Conservation (phyloP, 2,888 invertebrate species). For the Venustoraphidia nigricollis region DNA sequence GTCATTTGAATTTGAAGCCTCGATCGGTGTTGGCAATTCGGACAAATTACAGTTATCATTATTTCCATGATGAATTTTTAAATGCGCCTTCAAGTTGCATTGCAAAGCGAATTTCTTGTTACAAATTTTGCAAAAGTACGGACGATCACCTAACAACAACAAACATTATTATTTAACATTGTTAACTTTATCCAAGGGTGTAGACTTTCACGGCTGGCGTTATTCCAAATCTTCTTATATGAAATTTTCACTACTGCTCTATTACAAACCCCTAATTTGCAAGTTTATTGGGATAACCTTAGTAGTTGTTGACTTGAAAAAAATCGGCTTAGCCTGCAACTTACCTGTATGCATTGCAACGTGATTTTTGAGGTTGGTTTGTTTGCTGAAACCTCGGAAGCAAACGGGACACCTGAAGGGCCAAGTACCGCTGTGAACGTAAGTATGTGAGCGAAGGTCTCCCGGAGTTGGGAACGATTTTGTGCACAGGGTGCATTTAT, state of each 20-base stretch:
- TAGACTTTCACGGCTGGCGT: too few species aligned
- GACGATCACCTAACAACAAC: slow-evolving; percentile 12
- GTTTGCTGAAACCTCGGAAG: slow-evolving; percentile 53
- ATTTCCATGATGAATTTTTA: slow-evolving; percentile 12
- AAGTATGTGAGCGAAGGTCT: slow-evolving; percentile 54
- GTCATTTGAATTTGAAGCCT: too few species aligned
- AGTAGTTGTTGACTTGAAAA: too few species aligned
- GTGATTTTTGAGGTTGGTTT: slow-evolving; percentile 55
- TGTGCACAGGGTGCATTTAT: slow-evolving; percentile 51
- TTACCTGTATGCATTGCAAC: slow-evolving; percentile 41
- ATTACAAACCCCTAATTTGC: too few species aligned
- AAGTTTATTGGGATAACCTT: too few species aligned
- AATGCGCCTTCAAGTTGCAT: slow-evolving; percentile 17
- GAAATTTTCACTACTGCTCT: too few species aligned
- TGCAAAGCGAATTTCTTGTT: slow-evolving; percentile 16
- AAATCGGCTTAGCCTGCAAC: neutral
- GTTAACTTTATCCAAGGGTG: too few species aligned
- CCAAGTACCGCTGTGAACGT: slow-evolving; percentile 57
- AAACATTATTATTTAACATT: too few species aligned
- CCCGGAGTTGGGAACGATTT: slow-evolving; percentile 62
- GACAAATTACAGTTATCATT: too few species aligned
- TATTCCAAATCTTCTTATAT: too few species aligned
- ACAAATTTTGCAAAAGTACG: slow-evolving; percentile 14
- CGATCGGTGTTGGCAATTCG: too few species aligned
- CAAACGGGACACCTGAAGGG: slow-evolving; percentile 54